Evolutionary conservation across 92 coral and sea anemone genomes (phyloP), one percentile per base, ranked within the genome.

Genomic region (Micromussa lordhowensis): DNA sequence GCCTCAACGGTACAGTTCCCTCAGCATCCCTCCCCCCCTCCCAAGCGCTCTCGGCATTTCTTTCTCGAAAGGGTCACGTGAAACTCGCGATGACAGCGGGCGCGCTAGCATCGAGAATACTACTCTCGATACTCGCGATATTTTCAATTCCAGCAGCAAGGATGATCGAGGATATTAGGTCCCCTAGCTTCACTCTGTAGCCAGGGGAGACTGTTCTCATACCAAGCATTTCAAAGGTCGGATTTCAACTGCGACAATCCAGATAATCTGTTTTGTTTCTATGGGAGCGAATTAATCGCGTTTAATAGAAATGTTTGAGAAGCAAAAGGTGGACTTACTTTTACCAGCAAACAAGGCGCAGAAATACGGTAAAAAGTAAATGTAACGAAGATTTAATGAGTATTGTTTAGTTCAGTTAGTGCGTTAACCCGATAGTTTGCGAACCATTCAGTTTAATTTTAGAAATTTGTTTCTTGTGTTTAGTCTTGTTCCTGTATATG

Each of bases 251-350:
- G 72, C 78, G 48, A 34, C 70, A 14, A 12, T 61, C 36, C 34
- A 35, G 26, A 1, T 81, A 81, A 81, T 81, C 84, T 30, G 84
- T 61, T 35, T 22, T 34, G 51, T 24, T 63, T n/a, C 71, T 14
- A 77, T n/a, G 64, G 38, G 48, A 44, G 80, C 40, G n/a, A 51
- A 30, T 22, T 22, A 19, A 19, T 35, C 5, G 83, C 71, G 26
- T 29, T 16, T 12, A 57, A 31, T 1, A 38, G 29, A 57, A 57
- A 54, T 79, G 82, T 79, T 79, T 79, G 57, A 54, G 38, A 30
- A 18, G 48, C 48, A 12, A 55, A 78, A 44, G 7, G 69, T 19
- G 68, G 22, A 26, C 28, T 54, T 2, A 21, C 68, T 2, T 14
- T 13, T 55, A 24, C 69, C 40, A 30, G 71, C 44, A 30, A 55